Base-by-base conservation (phyloP, 2,888 invertebrate species). In the Pachliopta kotzebuea region DNA sequence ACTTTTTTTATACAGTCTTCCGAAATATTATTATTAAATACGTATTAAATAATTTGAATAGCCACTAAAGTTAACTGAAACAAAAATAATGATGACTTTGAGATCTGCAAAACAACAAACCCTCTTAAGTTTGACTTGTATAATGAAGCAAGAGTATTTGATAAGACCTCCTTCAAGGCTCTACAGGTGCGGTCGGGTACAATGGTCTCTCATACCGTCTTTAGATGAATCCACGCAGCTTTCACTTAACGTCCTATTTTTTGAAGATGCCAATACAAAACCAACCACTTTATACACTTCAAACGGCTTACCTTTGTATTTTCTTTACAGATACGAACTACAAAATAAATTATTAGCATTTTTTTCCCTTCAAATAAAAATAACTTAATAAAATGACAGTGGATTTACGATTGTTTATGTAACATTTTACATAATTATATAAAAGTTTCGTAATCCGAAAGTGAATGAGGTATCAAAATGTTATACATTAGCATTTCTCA, bases 401-500 rank as follows among this genome's bases (percentile, higher is more conserved):
- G 11, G 7, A 45, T 2, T 45, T 52, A 11, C 7, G 14, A 52
- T 52, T 52, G 21, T 21, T 52, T 52, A 52, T 14, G 21, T 21
- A 52, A 52, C 8, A 52, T 52, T 21, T 21, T 21, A 11, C 50
- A 52, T 11, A 52, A 52, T 52, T 57, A 20, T 24, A 37, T 20
- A 56, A 57, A 57, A 8, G 23, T 45, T 55, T 45, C 45, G 54
- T 50, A 37, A 56, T 37, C 50, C 49, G 62, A 62, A 62, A 62
- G 52, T 24, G 62, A 62, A 20, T 17, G 26, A 45, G 20, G 50
- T 31, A 60, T 52, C 50, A 61, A 61, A 70, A 67, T 73, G 63
- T 75, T 76, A 79, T 77, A 72, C 77, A 79, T 76, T 76, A 77
- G 76, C 70, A 74, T 76, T 80, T 77, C 76, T 72, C 76, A 61